phyloP scores from a whole-genome alignment of 2,888 invertebrate species.

The Synergus itoensis region DNA sequence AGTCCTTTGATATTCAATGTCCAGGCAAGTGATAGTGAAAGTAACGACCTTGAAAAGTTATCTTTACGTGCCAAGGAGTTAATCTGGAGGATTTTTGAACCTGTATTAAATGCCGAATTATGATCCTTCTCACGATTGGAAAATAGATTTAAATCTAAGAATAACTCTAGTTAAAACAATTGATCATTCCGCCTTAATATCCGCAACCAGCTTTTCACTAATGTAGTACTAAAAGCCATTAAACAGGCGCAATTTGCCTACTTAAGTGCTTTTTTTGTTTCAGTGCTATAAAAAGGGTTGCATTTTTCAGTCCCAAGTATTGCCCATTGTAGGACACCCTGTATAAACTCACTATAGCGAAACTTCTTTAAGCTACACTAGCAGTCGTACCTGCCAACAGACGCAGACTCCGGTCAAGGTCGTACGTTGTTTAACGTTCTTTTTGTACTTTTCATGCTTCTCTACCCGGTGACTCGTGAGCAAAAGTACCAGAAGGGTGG shows the following conservation, averaged over 20 bases:
- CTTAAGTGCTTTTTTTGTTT: background rate
- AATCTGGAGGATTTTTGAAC: slow-evolving; percentile 7
- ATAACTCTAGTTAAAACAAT: background rate
- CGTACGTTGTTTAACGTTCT: slow-evolving; percentile 71
- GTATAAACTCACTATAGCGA: slow-evolving; percentile 36
- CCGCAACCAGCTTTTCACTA: background rate
- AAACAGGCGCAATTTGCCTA: background rate
- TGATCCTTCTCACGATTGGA: background rate
- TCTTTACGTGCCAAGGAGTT: slow-evolving; percentile 27
- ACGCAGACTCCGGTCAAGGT: slow-evolving; percentile 76
- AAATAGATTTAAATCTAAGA: background rate
- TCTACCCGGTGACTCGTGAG: slow-evolving; percentile 42
- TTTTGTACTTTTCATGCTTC: slow-evolving; percentile 67
- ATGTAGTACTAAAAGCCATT: background rate
- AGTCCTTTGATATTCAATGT: slow-evolving; percentile 34
- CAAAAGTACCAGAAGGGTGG: slow-evolving; percentile 41
- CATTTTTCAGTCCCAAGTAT: background rate
- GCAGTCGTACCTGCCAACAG: slow-evolving; percentile 66
- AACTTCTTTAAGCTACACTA: slow-evolving; percentile 53
- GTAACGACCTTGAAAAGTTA: slow-evolving; percentile 38
- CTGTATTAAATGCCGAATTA: slow-evolving; percentile 9
- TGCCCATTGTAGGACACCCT: slow-evolving; percentile 5
- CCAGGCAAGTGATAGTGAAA: slow-evolving; percentile 35
- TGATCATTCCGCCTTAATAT: background rate
- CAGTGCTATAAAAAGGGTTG: background rate